Base-by-base conservation (phyloP, 2,797 vertebrate genomes). In the Malurus splendens region DNA sequence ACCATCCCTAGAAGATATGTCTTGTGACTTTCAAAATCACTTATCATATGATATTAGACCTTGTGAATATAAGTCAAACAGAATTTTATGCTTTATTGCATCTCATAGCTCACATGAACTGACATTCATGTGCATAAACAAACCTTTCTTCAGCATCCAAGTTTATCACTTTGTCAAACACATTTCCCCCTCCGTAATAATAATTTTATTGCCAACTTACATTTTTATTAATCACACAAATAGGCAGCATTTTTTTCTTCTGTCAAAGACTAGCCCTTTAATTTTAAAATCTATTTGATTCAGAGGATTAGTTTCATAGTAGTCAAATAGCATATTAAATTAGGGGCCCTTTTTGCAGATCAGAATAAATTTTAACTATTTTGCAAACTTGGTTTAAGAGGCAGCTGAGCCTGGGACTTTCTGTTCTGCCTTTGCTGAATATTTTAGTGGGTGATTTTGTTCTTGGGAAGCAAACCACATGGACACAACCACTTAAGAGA, bases 31-130 rank as follows among this genome's bases (percentile, higher is more conserved):
- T 85, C 89, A 85, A 0, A 86, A 73, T 30, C 48, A 86, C 45
- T 71, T 90, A 27, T 56, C 82, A 30, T 55, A 76, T 68, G 36
- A 73, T 77, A 87, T 88, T 87, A 87, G 57, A 82, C 18, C 28
- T 41, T 42, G 27, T 74, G 70, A 88, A 93, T 76, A 87, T 62
- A 62, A 86, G 80, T 93, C 78, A 67, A 84, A 71, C 14, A 62
- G 45, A 80, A 77, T 82, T 90, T 93, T 92, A 67, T 90, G 72
- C 48, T 92, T 92, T 90, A 65, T 91, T 80, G 59, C 61, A 65
- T 81, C 78, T 78, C 59, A 74, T 91, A 82, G 57, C 65, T 91
- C 59, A 71, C 50, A 90, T 88, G n/a, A 90, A 50, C 67, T 82
- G 73, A 56, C 67, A 76, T 68, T 64, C 66, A 51, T n/a, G 56